Percentiles rank a stretch among this genome's conserved stretches.
These are phyloP conservation scores for Lottia gigantea DNA, from an alignment of 2,888 invertebrate species.

Conservation along the genomic window DNA sequence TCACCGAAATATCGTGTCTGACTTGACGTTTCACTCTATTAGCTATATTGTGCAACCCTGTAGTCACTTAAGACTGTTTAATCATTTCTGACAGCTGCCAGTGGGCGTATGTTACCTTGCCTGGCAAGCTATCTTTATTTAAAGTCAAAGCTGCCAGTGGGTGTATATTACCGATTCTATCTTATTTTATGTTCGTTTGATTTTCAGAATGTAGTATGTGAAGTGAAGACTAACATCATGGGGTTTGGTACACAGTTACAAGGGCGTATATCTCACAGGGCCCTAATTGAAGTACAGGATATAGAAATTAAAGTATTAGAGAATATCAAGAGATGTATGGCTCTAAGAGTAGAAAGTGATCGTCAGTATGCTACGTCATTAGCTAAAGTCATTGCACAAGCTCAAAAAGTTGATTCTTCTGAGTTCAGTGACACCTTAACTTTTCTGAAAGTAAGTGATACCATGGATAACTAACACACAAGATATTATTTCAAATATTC, in stretches of 20 bases:
- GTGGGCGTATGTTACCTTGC: too few relatives aligned
- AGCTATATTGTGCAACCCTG: too few relatives aligned
- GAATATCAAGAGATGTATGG: constrained; percentile 87
- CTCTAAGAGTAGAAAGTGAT: constrained; percentile 89
- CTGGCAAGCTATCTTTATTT: too few relatives aligned
- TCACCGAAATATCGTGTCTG: too few relatives aligned
- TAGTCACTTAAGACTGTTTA: too few relatives aligned
- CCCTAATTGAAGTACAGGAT: constrained; percentile 88
- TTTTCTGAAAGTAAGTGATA: constrained; percentile 51
- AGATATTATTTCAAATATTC: too few relatives aligned
- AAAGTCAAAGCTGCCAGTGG: too few relatives aligned
- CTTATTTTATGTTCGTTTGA: too few relatives aligned
- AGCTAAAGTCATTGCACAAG: constrained; percentile 60
- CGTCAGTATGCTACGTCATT: constrained; percentile 89
- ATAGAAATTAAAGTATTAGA: constrained; percentile 92
- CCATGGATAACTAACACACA: too few relatives aligned
- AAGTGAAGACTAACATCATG: constrained; percentile 48
- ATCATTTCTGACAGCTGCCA: too few relatives aligned
- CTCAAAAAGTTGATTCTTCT: constrained; percentile 51
- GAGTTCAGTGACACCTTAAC: constrained; percentile 55
- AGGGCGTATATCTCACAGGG: constrained; percentile 90
- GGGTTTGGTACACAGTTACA: constrained; percentile 87
- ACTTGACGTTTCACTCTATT: too few relatives aligned
- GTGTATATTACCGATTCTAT: too few relatives aligned
- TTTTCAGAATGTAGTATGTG: constrained; percentile 2